phyloP scores from a whole-genome alignment of 2,113 vertebrate species.

The Thamnaconus septentrionalis region DNA sequence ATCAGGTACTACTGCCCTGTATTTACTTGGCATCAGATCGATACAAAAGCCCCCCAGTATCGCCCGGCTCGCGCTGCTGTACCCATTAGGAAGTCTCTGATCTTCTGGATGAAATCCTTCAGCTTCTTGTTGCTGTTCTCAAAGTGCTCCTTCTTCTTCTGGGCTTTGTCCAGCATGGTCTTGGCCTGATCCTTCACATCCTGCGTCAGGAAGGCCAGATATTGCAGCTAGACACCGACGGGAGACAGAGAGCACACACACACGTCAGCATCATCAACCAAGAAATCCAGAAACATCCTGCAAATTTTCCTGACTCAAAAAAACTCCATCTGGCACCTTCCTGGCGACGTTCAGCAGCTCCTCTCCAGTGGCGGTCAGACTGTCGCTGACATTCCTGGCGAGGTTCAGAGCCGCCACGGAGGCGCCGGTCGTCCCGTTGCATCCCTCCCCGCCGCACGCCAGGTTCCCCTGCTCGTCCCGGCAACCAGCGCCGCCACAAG shows the following conservation, averaged over 20 bases:
- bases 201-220: conserved; percentile 75
- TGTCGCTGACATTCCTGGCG: conserved; percentile 54
- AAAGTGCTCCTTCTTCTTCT: conserved; percentile 69
- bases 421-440: conserved; percentile 74
- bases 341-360: conserved; percentile 70
- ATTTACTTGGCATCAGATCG: too few relatives aligned
- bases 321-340: conserved; percentile 70
- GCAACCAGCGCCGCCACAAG: conserved; percentile 84
- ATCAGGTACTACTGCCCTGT: too few relatives aligned
- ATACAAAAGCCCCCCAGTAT: neutral
- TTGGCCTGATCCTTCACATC: conserved; percentile 74
- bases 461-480: conserved; percentile 56
- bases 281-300: too few relatives aligned
- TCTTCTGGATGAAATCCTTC: conserved; percentile 80
- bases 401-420: conserved; percentile 64
- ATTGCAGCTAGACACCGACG: conserved; percentile 69
- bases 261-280: neutral
- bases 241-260: neutral
- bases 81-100: conserved; percentile 86
- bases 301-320: neutral
- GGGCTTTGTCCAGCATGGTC: conserved; percentile 72
- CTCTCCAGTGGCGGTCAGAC: conserved; percentile 64
- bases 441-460: conserved; percentile 76
- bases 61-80: neutral
- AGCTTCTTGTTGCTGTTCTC: conserved; percentile 78